Percentiles rank a stretch among this genome's conserved stretches.
These are phyloP conservation scores for Zeus faber DNA, from an alignment of 2,113 vertebrate genomes.

Conservation along the genomic window DNA sequence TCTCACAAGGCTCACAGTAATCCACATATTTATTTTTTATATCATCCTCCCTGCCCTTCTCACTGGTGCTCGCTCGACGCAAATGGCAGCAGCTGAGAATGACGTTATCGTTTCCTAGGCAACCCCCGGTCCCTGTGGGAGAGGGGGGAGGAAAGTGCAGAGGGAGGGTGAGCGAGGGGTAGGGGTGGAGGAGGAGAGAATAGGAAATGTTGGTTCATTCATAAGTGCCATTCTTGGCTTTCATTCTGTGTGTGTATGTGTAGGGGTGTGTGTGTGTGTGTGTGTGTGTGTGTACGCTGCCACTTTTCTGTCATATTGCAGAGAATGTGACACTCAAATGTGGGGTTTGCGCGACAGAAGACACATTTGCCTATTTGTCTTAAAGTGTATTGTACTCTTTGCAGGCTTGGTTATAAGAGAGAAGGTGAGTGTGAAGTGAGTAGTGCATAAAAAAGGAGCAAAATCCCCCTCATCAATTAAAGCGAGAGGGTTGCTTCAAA, in stretches of 20 bases:
- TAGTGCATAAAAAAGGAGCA: neutral
- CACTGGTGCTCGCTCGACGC: constrained; percentile 46
- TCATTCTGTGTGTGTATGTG: constrained; percentile 29
- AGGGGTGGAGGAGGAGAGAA: constrained; percentile 8
- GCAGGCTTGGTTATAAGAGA: constrained; percentile 14
- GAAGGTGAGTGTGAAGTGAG: neutral
- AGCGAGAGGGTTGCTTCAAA: too few relatives aligned
- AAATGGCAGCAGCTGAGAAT: constrained; percentile 70
- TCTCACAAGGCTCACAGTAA: constrained; percentile 25
- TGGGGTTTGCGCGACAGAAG: constrained; percentile 16
- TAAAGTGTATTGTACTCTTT: too few relatives aligned
- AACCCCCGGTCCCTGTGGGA: neutral
- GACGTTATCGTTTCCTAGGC: constrained; percentile 66
- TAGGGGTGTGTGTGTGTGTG: constrained; percentile 1
- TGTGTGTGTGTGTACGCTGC: constrained; percentile 8
- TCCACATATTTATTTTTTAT: constrained; percentile 65
- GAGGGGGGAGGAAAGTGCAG: constrained; percentile 6
- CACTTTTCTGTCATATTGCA: constrained; percentile 15
- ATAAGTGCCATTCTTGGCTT: constrained; percentile 38
- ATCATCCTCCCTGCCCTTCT: constrained; percentile 41
- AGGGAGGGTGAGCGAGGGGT: constrained; percentile 11
- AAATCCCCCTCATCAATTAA: neutral
- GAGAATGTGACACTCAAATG: constrained; percentile 12
- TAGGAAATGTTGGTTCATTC: constrained; percentile 55
- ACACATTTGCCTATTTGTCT: constrained; percentile 21